Base-by-base conservation (phyloP, 2,797 vertebrate genomes). In the Sebastes aleutianus region DNA sequence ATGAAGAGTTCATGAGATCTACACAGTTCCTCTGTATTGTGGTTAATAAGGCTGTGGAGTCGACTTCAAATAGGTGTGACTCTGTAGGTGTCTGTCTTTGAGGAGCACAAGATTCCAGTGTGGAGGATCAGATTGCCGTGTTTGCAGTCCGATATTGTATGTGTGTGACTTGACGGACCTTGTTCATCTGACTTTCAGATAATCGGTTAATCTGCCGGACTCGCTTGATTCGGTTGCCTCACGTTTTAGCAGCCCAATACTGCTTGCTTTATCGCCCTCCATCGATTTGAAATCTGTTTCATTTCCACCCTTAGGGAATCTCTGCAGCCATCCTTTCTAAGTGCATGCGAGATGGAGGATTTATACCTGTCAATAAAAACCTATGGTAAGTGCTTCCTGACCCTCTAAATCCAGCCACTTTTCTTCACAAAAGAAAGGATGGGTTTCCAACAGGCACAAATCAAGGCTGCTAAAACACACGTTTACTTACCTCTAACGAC, bases 311-410 rank as follows among this genome's bases (percentile, higher is more conserved):
- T 89, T 66, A 96, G 94, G 96, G 95, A 92, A 93, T 93, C 95
- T 93, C 95, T 67, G 93, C 94, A 83, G 94, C 94, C 94, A 89
- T 92, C 91, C 93, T 95, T 92, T 89, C 93, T 93, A 92, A 96
- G 87, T 94, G 94, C 89, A 93, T 86, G 14, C 78, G 77, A 94
- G 97, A 95, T 82, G 89, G 93, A 95, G 93, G 93, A 95, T 96
- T 96, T 93, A 93, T 96, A 95, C 93, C 95, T 91, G 90, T 95
- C 82, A 95, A 96, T 95, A 96, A 95, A 94, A 95, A 94, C 91
- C 94, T 96, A 92, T 95, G 94, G 92, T 94, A 95, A 96, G 93
- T 96, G 95, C 92, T 96, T 95, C 94, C 87, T 94, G 95, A 95
- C 92, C 95, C 93, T 89, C 88, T 95, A 96, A 94, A 96, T 95